Evolutionary conservation across 2,888 invertebrate genomes (phyloP).

Genomic region (Eupeodes latifasciatus): DNA sequence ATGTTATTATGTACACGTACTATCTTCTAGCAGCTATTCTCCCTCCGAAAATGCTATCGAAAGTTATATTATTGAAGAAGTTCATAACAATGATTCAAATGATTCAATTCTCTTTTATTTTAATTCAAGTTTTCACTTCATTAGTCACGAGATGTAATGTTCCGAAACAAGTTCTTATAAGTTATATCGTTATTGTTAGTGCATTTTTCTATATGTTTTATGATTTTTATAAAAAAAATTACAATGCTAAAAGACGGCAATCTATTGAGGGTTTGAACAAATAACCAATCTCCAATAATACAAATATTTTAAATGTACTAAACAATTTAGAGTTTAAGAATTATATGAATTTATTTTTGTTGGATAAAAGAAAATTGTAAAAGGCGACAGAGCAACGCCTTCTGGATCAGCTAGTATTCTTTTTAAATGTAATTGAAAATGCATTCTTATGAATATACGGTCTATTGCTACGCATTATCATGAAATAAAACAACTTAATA

Average conservation of each 20-base stretch:
- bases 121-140: conserved; percentile 86
- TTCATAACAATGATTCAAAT: conserved; percentile 88
- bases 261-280: not conserved
- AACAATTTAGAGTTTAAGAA: no score
- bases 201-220: conserved; percentile 90
- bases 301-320: no score
- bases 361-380: no score
- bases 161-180: conserved; percentile 84
- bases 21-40: conserved; percentile 88
- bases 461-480: not conserved
- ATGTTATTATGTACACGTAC: conserved; percentile 91
- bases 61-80: conserved; percentile 87
- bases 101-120: conserved; percentile 88
- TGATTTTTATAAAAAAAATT: conserved; percentile 87
- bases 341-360: no score
- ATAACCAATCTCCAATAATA: not conserved
- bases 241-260: conserved; percentile 35
- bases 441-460: not conserved
- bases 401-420: no score
- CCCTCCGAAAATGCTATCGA: conserved; percentile 85
- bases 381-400: no score
- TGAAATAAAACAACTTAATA: not conserved
- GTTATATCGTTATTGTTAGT: conserved; percentile 87
- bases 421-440: not conserved
- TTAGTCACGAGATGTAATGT: conserved; percentile 86